Evolutionary conservation across 2,113 vertebrate species (phyloP).

Genomic region (Chionis minor): DNA sequence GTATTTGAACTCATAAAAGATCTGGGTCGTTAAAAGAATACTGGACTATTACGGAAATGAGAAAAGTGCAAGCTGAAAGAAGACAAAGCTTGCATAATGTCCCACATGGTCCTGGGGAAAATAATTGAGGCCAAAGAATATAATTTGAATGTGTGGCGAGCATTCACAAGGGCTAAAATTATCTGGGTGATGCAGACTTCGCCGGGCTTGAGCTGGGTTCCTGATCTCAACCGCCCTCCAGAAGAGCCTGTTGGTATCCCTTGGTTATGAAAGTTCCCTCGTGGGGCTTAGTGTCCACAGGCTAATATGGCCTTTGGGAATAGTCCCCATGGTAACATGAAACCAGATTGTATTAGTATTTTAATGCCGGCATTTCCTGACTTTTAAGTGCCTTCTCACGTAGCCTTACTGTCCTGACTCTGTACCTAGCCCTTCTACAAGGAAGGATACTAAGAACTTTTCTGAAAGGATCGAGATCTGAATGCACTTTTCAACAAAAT

Average conservation of each 20-base stretch:
- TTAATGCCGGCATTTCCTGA: background rate
- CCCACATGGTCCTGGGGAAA: background rate
- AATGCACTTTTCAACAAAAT: background rate
- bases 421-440: background rate
- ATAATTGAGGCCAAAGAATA: background rate
- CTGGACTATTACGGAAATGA: conserved; percentile 16
- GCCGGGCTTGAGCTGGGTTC: background rate
- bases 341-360: background rate
- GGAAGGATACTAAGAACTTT: background rate
- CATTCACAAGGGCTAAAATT: background rate
- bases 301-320: conserved; percentile 15
- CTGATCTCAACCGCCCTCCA: background rate
- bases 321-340: conserved; percentile 15
- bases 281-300: background rate
- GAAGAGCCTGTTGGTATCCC: background rate
- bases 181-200: background rate
- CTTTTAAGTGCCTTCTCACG: background rate
- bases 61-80: background rate
- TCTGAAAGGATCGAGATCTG: background rate
- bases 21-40: background rate
- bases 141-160: background rate
- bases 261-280: background rate
- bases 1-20: background rate
- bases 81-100: conserved; percentile 1
- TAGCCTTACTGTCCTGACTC: background rate